phyloP scores from a whole-genome alignment of 2,888 invertebrate genomes.

The Drosophila nr. perissopoda region DNA sequence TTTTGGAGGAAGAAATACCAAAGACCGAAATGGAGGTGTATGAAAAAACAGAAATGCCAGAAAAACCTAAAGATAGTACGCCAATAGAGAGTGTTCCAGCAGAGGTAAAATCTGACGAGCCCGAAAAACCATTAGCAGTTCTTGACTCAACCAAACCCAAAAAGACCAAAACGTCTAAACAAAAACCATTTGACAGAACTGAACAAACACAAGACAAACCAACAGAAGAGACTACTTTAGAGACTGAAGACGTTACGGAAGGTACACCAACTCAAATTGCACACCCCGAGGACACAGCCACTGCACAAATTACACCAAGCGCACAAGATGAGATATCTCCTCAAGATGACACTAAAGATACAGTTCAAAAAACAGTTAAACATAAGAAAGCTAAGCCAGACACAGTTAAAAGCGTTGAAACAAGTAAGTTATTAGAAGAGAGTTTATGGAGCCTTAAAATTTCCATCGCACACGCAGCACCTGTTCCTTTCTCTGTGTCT shows the following conservation, averaged over 20 bases:
- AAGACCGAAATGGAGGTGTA: conserved; percentile 84
- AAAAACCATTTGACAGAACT: conserved; percentile 70
- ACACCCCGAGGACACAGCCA: conserved; percentile 83
- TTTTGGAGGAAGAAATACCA: conserved; percentile 81
- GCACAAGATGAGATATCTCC: conserved; percentile 82
- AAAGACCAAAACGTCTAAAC: conserved; percentile 50
- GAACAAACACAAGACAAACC: conserved; percentile 61
- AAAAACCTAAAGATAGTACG: conserved; percentile 68
- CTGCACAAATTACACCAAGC: conserved; percentile 85
- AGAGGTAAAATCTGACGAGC: conserved; percentile 27
- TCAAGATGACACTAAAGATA: conserved; percentile 83
- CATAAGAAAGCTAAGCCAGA: conserved; percentile 83
- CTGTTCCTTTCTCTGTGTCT: conserved; percentile 60
- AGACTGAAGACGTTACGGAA: conserved; percentile 62
- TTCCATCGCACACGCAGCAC: conserved; percentile 60
- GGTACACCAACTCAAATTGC: conserved; percentile 68
- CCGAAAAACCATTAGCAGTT: conserved; percentile 25
- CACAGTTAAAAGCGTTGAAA: conserved; percentile 76
- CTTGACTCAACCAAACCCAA: conserved; percentile 45
- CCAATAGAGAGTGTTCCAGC: conserved; percentile 40
- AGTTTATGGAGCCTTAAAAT: conserved; percentile 59
- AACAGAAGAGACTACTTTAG: conserved; percentile 67
- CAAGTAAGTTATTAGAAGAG: conserved; percentile 84
- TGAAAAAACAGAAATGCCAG: conserved; percentile 82
- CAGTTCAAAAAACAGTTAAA: conserved; percentile 85